Evolutionary conservation across 2,113 vertebrate species (phyloP), one percentile per base, ranked within the genome.

Genomic region (Amphiprion ocellaris): DNA sequence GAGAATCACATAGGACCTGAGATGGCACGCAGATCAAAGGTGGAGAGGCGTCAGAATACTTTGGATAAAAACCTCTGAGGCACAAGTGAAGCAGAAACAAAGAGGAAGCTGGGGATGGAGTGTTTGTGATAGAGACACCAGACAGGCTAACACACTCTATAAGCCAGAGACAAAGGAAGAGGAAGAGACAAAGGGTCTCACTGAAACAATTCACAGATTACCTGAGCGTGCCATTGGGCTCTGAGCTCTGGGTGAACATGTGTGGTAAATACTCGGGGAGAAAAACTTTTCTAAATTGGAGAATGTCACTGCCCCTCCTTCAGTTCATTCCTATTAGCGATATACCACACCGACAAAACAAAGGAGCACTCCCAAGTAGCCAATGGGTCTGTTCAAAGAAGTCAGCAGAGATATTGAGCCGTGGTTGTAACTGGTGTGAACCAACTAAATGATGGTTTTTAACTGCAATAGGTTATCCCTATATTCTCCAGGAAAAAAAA

Each of bases 1-100:
- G 97, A 97, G 91, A 99, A 99, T 80, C 97, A 99, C 52, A 94
- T 98, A 92, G 95, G 96, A 85, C 95, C 96, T 5, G 97, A 98
- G 4, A 90, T 96, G 87, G 66, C 84, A 60, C 96, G 94, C 10
- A 95, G 96, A 93, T 92, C 96, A 92, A 97, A 97, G 39, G 95
- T 95, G 73, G 96, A 96, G 0, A 95, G 95, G 74, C 96, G 93
- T 52, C 93, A 95, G 90, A 96, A 94, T 85, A 94, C 94, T 87
- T 94, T 93, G 74, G 96, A 97, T 90, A 96, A 96, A 92, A 93
- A 90, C 91, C 95, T 97, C 92, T 99, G 96, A 99, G 84, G 68
- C 60, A 68, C 69, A 76, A 81, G 67, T 39, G 58, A 11, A 77
- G 39, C 44, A 74, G 60, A 84, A 54, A 50, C 26, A 52, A 81